These are phyloP conservation scores for Solea senegalensis DNA, from an alignment of 2,113 vertebrate species.

Conservation along the genomic window DNA sequence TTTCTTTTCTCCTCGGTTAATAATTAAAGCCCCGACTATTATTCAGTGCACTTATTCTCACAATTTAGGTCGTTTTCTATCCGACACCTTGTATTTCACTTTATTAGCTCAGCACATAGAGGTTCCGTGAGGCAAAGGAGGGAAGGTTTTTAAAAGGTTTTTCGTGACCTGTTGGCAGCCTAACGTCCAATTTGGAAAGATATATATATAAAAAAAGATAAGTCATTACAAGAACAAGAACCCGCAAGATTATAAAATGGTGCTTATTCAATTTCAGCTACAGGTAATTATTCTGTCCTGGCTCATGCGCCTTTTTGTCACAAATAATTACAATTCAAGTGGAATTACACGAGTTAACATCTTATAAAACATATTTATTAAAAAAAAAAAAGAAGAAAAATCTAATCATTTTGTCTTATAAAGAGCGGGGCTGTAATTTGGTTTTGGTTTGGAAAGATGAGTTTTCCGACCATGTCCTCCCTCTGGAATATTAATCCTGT, in stretches of 20 bases:
- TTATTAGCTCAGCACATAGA: constrained; percentile 19
- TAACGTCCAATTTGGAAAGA: neutral
- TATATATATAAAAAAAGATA: constrained; percentile 1
- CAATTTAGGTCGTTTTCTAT: constrained; percentile 18
- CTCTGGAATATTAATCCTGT: neutral
- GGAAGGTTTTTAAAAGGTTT: neutral
- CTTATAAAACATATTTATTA: no score
- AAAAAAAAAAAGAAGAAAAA: neutral
- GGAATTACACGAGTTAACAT: constrained; percentile 10
- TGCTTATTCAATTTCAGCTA: constrained; percentile 37
- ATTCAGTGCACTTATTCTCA: constrained; percentile 6
- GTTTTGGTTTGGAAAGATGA: neutral
- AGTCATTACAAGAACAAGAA: constrained; percentile 22
- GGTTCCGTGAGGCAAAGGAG: constrained; percentile 9
- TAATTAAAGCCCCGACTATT: constrained; percentile 42
- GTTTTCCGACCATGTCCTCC: neutral
- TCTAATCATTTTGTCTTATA: neutral
- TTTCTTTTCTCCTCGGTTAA: neutral
- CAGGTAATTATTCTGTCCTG: constrained; percentile 34
- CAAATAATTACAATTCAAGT: neutral
- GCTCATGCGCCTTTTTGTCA: neutral
- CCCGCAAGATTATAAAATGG: constrained; percentile 9
- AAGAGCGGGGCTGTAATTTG: neutral
- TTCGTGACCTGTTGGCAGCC: neutral
- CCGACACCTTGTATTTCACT: constrained; percentile 23